Evolutionary conservation across 2,113 vertebrate genomes (phyloP).

Genomic region (Narcine bancroftii): DNA sequence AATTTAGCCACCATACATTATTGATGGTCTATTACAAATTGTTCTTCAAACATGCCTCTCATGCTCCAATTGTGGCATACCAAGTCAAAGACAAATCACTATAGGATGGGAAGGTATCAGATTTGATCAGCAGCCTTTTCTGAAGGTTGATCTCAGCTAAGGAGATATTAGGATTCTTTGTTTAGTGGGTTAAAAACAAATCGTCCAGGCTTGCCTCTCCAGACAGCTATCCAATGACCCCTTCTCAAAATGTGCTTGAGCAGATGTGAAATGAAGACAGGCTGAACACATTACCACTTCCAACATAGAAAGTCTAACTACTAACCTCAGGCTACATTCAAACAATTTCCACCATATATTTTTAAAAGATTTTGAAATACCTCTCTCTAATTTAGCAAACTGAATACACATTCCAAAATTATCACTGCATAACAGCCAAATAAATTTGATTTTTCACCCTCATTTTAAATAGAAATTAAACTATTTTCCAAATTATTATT

Average conservation of each 20-base stretch:
- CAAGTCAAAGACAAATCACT: background rate
- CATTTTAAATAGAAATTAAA: background rate
- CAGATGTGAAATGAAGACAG: background rate
- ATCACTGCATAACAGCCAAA: background rate
- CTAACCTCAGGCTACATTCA: background rate
- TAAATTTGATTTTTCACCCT: background rate
- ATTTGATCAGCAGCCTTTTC: background rate
- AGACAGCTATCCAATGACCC: background rate
- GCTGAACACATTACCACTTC: background rate
- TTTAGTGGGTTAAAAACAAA: background rate
- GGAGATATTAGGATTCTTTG: background rate
- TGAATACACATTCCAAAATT: background rate
- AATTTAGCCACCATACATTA: background rate
- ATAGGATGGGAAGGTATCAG: background rate
- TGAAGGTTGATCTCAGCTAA: background rate
- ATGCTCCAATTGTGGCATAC: background rate
- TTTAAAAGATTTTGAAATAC: slow-evolving; percentile 3
- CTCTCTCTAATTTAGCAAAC: background rate
- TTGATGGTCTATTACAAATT: background rate
- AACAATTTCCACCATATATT: background rate
- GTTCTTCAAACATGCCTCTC: background rate
- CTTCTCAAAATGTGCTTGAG: background rate
- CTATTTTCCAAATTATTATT: background rate
- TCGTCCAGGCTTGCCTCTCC: background rate
- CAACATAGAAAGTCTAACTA: background rate